Conservation (phyloP, 1,140 invertebrate genomes). For the Lepidurus packardi region DNA sequence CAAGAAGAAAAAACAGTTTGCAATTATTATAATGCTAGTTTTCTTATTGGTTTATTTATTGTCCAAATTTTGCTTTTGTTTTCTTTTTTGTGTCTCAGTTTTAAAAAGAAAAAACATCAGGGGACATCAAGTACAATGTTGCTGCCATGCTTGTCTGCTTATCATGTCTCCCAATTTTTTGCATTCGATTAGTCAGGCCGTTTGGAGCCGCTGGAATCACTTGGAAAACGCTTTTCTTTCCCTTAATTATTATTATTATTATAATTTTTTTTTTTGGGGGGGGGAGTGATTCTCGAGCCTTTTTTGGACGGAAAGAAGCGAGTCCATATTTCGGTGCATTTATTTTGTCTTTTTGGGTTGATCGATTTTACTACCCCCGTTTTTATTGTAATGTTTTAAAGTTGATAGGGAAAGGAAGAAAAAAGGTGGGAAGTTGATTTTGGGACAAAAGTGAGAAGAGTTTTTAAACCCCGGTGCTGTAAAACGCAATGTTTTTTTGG, state of each 20-base stretch:
- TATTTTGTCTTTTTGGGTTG: not conserved
- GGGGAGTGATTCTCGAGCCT: not conserved
- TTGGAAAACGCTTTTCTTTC: not conserved
- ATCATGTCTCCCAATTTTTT: not conserved
- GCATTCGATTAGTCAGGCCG: not conserved
- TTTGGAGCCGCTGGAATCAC: constrained; percentile 12
- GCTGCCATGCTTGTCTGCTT: constrained; percentile 7
- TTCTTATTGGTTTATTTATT: not conserved
- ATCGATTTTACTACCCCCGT: not conserved
- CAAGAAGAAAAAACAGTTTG: not conserved
- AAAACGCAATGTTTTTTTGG: not conserved
- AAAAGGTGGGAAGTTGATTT: not conserved
- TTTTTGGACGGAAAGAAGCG: not conserved
- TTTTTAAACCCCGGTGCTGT: constrained; percentile 6
- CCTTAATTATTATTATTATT: not conserved
- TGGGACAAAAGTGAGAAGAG: not conserved
- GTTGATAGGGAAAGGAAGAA: not conserved
- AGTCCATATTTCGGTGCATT: not conserved
- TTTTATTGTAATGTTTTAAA: not conserved
- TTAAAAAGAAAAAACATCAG: not conserved
- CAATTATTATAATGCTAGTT: constrained; percentile 5
- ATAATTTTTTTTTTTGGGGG: too few species aligned
- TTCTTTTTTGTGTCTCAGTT: constrained; percentile 1
- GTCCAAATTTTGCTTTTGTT: not conserved
- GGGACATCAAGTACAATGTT: constrained; percentile 16